Conservation (phyloP, 2,797 vertebrate species). For the Tinamus major region DNA sequence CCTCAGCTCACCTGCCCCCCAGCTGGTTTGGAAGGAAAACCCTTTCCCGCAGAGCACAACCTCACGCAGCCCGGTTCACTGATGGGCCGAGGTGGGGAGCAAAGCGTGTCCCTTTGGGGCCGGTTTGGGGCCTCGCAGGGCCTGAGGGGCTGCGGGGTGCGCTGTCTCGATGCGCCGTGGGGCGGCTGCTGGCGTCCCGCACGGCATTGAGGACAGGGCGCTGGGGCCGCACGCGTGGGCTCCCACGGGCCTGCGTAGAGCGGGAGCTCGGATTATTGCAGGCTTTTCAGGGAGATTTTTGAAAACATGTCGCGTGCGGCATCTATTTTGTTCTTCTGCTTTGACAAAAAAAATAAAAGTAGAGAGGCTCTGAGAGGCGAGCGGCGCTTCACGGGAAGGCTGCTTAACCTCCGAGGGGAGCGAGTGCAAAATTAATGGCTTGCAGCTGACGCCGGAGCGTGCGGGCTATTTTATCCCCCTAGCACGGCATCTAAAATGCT, state of each 20-base stretch:
- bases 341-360: not conserved
- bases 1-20: slow-evolving; percentile 54
- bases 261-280: slow-evolving; percentile 75
- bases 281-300: slow-evolving; percentile 75
- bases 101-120: slow-evolving; percentile 21
- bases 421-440: slow-evolving; percentile 28
- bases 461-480: not conserved
- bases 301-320: slow-evolving; percentile 25
- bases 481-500: not conserved
- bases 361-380: not conserved
- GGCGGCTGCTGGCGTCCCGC: not conserved
- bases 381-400: not conserved
- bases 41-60: not conserved
- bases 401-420: slow-evolving; percentile 23
- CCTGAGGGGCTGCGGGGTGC: slow-evolving; percentile 12
- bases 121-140: not conserved
- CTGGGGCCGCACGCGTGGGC: too few relatives aligned
- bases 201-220: too few relatives aligned
- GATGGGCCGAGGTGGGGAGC: not conserved
- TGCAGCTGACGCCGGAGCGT: not conserved
- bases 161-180: not conserved
- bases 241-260: slow-evolving; percentile 65
- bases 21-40: slow-evolving; percentile 45
- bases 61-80: not conserved
- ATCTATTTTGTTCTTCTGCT: slow-evolving; percentile 33